Evolutionary conservation across 2,113 vertebrate species (phyloP), one percentile per base, ranked within the genome.

Genomic region (Tenebrosternarchus preto): DNA sequence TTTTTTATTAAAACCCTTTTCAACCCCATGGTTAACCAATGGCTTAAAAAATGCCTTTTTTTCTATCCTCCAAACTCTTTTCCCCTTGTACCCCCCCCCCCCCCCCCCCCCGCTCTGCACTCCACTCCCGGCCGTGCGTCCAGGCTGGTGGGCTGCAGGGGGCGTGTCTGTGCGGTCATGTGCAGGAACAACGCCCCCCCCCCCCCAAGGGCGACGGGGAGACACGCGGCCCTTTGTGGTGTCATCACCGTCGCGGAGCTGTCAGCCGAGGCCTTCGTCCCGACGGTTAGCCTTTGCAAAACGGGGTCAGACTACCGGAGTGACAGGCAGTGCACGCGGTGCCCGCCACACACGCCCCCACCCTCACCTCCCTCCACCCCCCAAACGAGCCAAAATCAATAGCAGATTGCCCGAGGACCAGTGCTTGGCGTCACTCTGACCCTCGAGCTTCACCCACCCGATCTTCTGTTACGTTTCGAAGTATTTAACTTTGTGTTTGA

Each of bases 401-500:
- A 94, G 92, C 87, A 88, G 92, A 93, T 93, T 93, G 92, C 92
- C 91, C 87, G 90, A 94, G 93, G 92, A 94, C 90, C 91, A 91
- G 90, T 88, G 92, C 91, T 91, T 91, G 92, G 91, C 88, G 88
- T 94, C 92, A 92, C 93, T 90, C 92, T 95, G 94, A 95, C 92
- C 92, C 89, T 90, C 89, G 85, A 90, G 92, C 95, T 92, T 89
- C 91, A 90, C 92, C 92, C 94, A 90, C 89, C 87, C 86, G 88
- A 94, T 88, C 93, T 96, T 96, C 96, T 92, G 93, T 95, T 95
- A 93, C 86, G 88, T 91, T 95, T 94, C 91, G 89, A 90, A 93
- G 88, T 94, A 92, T 95, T 97, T 95, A 93, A 91, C 90, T 94
- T 95, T 91, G 94, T 94, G 92, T 93, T 93, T 95, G 95, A 95